Evolutionary conservation across 2,888 invertebrate species (phyloP), one percentile per base, ranked within the genome.

Genomic region (Nebria salina): DNA sequence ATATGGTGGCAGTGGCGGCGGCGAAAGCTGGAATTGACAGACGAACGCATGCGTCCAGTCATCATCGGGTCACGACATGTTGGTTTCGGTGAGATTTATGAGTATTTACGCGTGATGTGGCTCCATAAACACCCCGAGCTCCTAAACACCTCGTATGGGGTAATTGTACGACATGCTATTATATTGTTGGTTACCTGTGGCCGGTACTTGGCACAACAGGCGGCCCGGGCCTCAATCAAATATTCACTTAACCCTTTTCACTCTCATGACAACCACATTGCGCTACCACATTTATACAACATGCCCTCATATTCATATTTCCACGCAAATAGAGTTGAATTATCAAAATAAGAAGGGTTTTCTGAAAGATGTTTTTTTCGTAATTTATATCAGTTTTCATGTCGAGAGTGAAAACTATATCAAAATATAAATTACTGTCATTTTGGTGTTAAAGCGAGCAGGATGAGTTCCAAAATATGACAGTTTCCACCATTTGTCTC

Each of bases 81-180:
- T 68, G 15, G 68, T 68, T 25, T 25, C 25, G 68, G 68, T 11
- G 34, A 54, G 79, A 79, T 79, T 79, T 79, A 79, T 64, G 79
- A 68, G 43, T 26, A 73, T 20, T 13, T 41, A 74, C 74, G 79
- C 79, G 80, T 80, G 80, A 80, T 75, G 75, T 64, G 75, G 20
- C 72, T 64, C 80, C 75, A 80, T 80, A 80, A 80, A 80, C 80
- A 80, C 64, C 54, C 54, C 15, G 42, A 68, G 43, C 79, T 66
- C 66, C 79, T 79, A 79, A 79, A 79, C 79, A 79, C 79, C 75
- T 79, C 79, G 74, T 79, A 79, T 70, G 80, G 65, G 80, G 80
- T 80, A 80, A 80, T 75, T 80, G 80, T 75, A 80, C 70, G 80
- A 78, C 78, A 78, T 78, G 78, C 78, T 78, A 78, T 78, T 25